phyloP scores from a whole-genome alignment of 2,113 vertebrate species.

The Hiodon tergisus region DNA sequence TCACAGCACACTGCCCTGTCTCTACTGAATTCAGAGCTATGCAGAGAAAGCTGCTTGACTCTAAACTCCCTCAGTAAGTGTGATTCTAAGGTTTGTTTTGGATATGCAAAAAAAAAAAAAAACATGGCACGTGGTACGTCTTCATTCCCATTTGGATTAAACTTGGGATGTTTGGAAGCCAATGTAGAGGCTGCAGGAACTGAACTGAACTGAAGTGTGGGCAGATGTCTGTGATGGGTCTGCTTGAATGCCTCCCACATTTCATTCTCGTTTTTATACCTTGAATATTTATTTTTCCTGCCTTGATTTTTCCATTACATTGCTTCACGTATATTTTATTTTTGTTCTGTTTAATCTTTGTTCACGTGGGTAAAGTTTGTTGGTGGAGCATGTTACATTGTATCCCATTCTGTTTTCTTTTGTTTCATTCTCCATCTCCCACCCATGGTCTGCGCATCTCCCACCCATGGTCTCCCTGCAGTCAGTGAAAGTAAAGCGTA shows the following conservation, averaged over 20 bases:
- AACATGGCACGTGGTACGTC: too few species aligned
- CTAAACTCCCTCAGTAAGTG: too few species aligned
- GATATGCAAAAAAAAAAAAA: too few species aligned
- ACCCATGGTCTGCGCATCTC: slow-evolving; percentile 45
- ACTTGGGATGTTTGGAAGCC: too few species aligned
- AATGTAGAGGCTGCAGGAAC: too few species aligned
- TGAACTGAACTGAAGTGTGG: too few species aligned
- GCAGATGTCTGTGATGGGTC: slow-evolving; percentile 33
- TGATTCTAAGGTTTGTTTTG: too few species aligned
- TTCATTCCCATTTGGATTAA: too few species aligned
- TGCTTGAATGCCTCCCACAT: slow-evolving; percentile 15
- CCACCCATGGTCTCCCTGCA: slow-evolving; percentile 70
- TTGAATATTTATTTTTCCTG: too few species aligned
- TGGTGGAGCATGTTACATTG: slow-evolving; percentile 45
- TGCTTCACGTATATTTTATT: background rate
- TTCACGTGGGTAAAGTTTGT: background rate
- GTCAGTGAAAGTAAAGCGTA: slow-evolving; percentile 64
- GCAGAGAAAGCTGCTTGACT: too few species aligned
- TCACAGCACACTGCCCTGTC: too few species aligned
- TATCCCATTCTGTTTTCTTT: slow-evolving; percentile 63
- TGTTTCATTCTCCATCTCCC: slow-evolving; percentile 53
- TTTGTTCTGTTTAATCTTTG: background rate
- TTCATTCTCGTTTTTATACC: background rate
- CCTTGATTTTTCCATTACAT: background rate
- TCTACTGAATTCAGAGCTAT: too few species aligned